Percentiles rank a stretch among this genome's conserved stretches.
phyloP scores from a whole-genome alignment of 2,888 invertebrate species.

The Allophyes oxyacanthae region DNA sequence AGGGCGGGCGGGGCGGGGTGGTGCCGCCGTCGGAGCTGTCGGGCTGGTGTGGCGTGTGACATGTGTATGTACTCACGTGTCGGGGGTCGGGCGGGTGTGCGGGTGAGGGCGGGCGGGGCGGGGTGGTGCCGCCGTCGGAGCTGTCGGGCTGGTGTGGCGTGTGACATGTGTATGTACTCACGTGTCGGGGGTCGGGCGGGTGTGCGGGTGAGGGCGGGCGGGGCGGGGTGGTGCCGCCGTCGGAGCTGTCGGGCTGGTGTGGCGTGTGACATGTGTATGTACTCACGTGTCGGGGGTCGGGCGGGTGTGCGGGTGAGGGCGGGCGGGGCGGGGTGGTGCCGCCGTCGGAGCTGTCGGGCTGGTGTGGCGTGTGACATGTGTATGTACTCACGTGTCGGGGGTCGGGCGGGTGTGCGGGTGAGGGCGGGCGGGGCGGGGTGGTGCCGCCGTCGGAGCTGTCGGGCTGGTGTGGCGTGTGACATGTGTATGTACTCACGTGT shows the following conservation, averaged over 20 bases:
- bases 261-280: neutral
- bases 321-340: constrained; percentile 55
- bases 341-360: constrained; percentile 13
- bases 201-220: neutral
- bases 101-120: no score
- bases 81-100: constrained; percentile 6
- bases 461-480: constrained; percentile 14
- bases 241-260: neutral
- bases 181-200: constrained; percentile 6
- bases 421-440: constrained; percentile 13
- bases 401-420: constrained; percentile 1
- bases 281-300: constrained; percentile 1
- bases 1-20: no score
- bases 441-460: constrained; percentile 31
- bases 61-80: neutral
- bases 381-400: neutral
- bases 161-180: neutral
- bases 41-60: no score
- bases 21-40: no score
- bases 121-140: no score
- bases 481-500: no score
- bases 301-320: constrained; percentile 30
- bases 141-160: no score
- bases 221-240: neutral
- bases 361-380: neutral